phyloP scores from a whole-genome alignment of 2,888 invertebrate species.

The Erpobdella octoculata region DNA sequence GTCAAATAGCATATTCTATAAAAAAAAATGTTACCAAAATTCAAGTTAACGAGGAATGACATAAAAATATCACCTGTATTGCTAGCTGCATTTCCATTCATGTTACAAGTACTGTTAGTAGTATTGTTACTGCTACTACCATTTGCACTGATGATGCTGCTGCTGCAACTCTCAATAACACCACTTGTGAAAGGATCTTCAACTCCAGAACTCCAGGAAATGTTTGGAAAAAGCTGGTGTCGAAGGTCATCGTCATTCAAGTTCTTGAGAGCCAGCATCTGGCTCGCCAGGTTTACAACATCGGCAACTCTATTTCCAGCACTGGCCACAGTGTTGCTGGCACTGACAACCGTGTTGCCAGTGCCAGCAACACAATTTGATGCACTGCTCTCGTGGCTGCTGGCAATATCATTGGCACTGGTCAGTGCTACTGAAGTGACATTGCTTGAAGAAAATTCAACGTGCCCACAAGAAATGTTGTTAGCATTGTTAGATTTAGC shows the following conservation, averaged over 20 bases:
- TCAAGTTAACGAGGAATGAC: too few relatives aligned
- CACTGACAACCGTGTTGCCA: neutral
- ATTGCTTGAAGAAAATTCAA: neutral
- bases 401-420: neutral
- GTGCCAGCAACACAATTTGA: neutral
- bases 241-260: constrained; percentile 6
- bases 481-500: neutral
- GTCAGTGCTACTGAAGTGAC: neutral
- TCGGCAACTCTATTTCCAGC: neutral
- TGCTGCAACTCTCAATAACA: neutral
- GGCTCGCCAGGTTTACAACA: neutral
- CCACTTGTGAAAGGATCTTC: constrained; percentile 7
- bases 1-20: too few relatives aligned
- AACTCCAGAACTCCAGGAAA: constrained; percentile 9
- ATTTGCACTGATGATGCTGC: neutral
- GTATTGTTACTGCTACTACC: neutral
- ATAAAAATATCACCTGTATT: too few relatives aligned
- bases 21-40: too few relatives aligned
- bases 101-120: neutral
- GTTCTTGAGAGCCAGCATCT: constrained; percentile 11
- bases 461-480: neutral
- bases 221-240: constrained; percentile 24
- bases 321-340: neutral
- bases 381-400: neutral
- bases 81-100: neutral